Conservation (phyloP, 1,140 invertebrate species). For the Berghia stephanieae region DNA sequence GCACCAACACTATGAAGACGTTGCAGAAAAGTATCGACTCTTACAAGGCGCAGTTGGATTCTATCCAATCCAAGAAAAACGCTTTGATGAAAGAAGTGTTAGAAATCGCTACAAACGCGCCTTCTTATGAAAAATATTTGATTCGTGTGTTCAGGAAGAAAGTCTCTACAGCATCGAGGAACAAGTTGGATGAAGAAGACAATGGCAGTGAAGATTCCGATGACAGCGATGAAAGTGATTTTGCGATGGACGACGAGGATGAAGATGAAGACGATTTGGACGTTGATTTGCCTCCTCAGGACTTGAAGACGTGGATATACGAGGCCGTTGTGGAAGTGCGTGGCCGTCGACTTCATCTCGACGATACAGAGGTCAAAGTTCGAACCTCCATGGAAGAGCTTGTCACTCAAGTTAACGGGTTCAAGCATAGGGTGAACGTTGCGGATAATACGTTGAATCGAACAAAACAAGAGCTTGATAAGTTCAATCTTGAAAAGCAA, state of each 20-base stretch:
- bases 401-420: neutral
- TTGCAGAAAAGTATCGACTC: constrained; percentile 9
- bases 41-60: constrained; percentile 22
- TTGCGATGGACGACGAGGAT: constrained; percentile 20
- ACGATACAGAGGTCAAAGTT: neutral
- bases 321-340: constrained; percentile 20
- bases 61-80: neutral
- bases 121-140: constrained; percentile 25
- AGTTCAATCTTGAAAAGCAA: constrained; percentile 23
- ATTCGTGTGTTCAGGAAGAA: constrained; percentile 29
- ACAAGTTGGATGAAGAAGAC: neutral
- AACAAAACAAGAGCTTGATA: neutral
- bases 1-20: neutral
- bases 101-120: constrained; percentile 13
- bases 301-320: constrained; percentile 24
- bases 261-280: constrained; percentile 30
- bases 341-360: neutral
- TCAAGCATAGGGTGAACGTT: neutral
- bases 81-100: constrained; percentile 17
- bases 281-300: constrained; percentile 20
- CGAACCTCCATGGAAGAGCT: neutral
- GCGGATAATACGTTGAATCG: constrained; percentile 14
- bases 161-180: neutral
- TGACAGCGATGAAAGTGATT: constrained; percentile 24
- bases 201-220: neutral